Evolutionary conservation across 1,140 invertebrate species (phyloP), one percentile per base, ranked within the genome.

Genomic region (Euglossa dilemma): DNA sequence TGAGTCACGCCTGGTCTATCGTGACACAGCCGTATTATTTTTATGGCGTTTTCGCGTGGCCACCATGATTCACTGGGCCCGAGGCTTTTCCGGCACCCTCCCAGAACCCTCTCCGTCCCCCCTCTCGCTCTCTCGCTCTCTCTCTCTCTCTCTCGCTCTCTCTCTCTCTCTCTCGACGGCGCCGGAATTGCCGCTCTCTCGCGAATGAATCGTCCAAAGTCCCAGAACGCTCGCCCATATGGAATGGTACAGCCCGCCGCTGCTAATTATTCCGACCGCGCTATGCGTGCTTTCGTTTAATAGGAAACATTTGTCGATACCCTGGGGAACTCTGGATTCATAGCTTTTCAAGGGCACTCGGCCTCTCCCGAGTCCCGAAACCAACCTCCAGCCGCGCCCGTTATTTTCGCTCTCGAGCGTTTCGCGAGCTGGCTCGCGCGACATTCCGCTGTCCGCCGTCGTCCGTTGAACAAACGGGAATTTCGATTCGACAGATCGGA

Each of bases 41-140:
- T 91, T 91, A 91, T 91, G 86, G 90, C 81, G 81, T 91, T 91
- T 89, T 91, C 77, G 90, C 89, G 87, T 91, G 90, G 85, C 67
- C 56, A 78, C 83, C 74, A 91, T 91, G 90, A 91, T 91, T 91
- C 90, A 91, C 87, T 67, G 54, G 56, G 56, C 36, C 61, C 61
- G 18, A 84, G 66, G 64, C 76, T 84, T 87, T 88, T 78, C 84
- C 73, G 36, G 36, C 52, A 67, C 67, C 84, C 87, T 79, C 47
- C 69, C 23, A 47, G 25, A 11, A 12, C n/a, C 54, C 18, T 36
- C 70, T 50, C 18, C 63, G 43, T 50, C 64, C 9, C 69, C 57
- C 6, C 5, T 50, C 25, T 20, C 25, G 47, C 23, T 12, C 20
- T n/a, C n/a, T n/a, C n/a, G n/a, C n/a, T n/a, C n/a, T n/a, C n/a